Evolutionary conservation across 1,140 invertebrate species (phyloP), one percentile per base, ranked within the genome.

Genomic region (Bombus ignitus): DNA sequence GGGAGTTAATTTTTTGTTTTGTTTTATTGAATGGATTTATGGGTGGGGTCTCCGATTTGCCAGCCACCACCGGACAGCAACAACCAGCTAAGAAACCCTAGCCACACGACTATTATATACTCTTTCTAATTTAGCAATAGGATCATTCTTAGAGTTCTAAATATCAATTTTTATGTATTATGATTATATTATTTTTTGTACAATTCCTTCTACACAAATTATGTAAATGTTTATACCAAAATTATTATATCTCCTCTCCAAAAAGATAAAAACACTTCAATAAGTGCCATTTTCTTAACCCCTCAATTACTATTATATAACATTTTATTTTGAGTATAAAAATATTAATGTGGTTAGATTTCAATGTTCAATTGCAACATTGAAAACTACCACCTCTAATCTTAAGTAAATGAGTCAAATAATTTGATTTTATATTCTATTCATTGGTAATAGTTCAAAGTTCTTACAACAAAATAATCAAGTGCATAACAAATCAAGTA

Each of bases 31-130:
- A 57, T 73, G 68, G 44, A 87, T 76, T 59, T 86, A 89, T 72
- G 77, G 83, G 75, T 85, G 83, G 83, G 77, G 83, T 85, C 83
- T 85, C 83, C 83, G 83, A 85, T 85, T 85, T 85, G 94, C 93
- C 93, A 95, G 93, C 94, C 94, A 95, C 95, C 94, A 95, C 95
- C 95, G 95, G 94, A 95, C 95, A 95, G 95, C 94, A 95, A 95
- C 95, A 95, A 95, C 95, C 94, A 95, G 94, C 94, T 91, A 94
- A 94, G 91, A 93, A 94, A 92, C 92, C 92, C 95, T 94, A 91
- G 91, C 91, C 93, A 92, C 93, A 92, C 83, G 83, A 85, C 78
- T 72, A 71, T 73, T 72, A 53, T 72, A 85, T 42, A 57, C 77
- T 85, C 42, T 79, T 47, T 35, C 77, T 80, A 72, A 70, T 57